A percentile compares a stretch with the other conserved stretches of the same genome.
These are phyloP conservation scores for Ciconia stormi DNA, from an alignment of 2,113 vertebrate species.

Conservation along the genomic window DNA sequence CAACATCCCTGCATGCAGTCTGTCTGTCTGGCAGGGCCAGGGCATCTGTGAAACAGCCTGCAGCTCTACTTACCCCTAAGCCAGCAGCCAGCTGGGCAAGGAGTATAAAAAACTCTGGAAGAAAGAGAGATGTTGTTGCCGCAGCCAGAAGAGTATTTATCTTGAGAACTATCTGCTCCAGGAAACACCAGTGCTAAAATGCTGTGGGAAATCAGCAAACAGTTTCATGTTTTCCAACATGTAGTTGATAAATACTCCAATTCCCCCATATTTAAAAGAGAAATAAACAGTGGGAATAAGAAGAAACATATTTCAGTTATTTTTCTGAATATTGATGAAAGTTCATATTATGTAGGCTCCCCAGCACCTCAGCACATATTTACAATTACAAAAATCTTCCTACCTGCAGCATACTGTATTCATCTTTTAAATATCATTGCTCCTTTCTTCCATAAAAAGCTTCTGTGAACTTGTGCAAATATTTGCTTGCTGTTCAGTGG, in stretches of 20 bases:
- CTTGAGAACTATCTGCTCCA: not conserved
- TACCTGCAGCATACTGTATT: not conserved
- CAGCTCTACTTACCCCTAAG: not conserved
- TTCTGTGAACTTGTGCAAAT: not conserved
- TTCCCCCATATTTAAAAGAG: not conserved
- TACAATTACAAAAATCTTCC: not conserved
- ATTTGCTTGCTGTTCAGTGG: not conserved
- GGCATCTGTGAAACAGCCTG: not conserved
- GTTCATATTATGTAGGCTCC: not conserved
- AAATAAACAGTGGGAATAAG: not conserved
- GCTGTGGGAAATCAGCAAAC: not conserved
- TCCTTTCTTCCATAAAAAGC: not conserved
- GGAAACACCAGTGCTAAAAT: not conserved
- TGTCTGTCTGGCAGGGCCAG: not conserved
- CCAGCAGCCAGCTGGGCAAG: not conserved
- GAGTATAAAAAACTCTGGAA: not conserved
- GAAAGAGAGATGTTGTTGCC: not conserved
- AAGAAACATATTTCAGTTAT: not conserved
- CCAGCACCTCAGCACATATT: not conserved
- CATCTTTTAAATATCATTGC: not conserved
- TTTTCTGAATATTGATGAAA: not conserved
- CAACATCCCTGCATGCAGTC: fast-evolving
- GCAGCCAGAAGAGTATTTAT: not conserved
- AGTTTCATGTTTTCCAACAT: not conserved
- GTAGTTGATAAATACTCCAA: not conserved